Evolutionary conservation across 2,797 vertebrate species (phyloP).

Genomic region (Siniperca undulata): DNA sequence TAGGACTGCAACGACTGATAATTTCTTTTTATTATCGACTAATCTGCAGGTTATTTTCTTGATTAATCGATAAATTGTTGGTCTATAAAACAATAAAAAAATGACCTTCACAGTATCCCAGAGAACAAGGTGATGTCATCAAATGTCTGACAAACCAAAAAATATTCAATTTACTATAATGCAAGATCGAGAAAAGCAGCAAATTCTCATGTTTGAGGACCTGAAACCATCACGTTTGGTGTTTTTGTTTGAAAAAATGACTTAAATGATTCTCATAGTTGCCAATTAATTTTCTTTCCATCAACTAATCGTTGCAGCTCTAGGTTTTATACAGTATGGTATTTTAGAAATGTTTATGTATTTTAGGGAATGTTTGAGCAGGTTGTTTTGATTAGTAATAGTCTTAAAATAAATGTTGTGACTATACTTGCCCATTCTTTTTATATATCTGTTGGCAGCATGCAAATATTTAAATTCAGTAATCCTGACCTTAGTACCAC

Average conservation of each 20-base stretch:
- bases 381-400: background rate
- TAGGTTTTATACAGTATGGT: background rate
- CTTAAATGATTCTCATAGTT: background rate
- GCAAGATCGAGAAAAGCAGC: background rate
- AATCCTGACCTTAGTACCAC: constrained; percentile 90
- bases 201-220: background rate
- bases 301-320: background rate
- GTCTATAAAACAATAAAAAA: background rate
- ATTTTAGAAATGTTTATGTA: background rate
- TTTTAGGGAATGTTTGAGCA: background rate
- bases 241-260: background rate
- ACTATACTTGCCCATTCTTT: background rate
- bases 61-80: background rate
- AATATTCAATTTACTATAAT: background rate
- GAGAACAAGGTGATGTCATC: background rate
- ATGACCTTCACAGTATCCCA: background rate
- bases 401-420: background rate
- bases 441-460: background rate
- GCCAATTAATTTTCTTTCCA: background rate
- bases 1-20: background rate
- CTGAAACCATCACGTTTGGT: background rate
- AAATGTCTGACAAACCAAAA: background rate
- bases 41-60: background rate
- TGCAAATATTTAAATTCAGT: background rate
- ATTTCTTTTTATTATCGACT: background rate